Evolutionary conservation across 1,140 invertebrate genomes (phyloP).

Genomic region (Chironomus striatipennis): DNA sequence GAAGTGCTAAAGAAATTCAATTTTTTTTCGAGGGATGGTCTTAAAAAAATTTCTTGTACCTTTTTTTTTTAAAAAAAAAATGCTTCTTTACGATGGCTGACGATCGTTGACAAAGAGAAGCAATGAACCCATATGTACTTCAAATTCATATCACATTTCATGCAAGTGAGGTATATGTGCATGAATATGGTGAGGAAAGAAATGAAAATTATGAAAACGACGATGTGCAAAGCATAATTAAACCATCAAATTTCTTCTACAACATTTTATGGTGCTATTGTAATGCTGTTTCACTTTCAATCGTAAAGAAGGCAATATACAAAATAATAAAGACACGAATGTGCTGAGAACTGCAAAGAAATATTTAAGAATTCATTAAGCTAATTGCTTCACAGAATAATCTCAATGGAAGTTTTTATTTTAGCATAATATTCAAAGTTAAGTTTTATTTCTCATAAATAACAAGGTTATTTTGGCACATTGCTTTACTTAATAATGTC

Average conservation of each 20-base stretch:
- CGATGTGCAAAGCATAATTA: neutral
- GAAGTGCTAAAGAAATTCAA: neutral
- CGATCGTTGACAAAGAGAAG: neutral
- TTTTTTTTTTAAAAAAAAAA: conserved; percentile 2
- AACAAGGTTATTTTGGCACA: conserved; percentile 18
- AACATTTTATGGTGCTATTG: no score
- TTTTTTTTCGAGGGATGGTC: neutral
- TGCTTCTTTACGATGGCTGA: neutral
- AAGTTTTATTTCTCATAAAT: neutral
- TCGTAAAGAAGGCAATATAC: no score
- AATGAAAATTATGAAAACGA: neutral
- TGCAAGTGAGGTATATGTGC: neutral
- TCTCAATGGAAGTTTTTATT: no score
- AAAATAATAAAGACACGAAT: no score
- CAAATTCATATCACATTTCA: neutral
- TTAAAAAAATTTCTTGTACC: neutral
- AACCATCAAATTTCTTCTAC: no score
- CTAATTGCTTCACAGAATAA: no score
- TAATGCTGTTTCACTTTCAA: no score
- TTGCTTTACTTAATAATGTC: neutral
- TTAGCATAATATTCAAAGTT: no score
- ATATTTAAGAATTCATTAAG: no score
- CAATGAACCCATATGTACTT: neutral
- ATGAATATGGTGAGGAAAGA: neutral
- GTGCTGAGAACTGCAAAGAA: no score